Conservation (phyloP, 2,888 invertebrate species). For the Drosophila subquinaria region DNA sequence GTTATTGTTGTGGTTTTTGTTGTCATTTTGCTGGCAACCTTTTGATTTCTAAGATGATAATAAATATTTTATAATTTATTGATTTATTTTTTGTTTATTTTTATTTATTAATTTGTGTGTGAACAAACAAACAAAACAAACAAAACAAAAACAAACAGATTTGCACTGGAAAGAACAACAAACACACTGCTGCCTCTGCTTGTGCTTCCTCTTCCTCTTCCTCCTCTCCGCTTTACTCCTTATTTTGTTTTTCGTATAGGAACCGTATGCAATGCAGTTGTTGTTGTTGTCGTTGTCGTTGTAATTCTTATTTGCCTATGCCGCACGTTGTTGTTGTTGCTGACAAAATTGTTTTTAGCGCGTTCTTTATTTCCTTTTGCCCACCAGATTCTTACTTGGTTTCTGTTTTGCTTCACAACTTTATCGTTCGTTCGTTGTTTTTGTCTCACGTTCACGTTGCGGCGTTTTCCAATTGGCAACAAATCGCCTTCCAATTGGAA, state of each 20-base stretch:
- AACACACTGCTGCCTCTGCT: constrained; percentile 11
- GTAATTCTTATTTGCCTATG: constrained; percentile 46
- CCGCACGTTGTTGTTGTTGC: constrained; percentile 20
- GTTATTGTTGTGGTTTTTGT: constrained; percentile 30
- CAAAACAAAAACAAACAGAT: constrained; percentile 52
- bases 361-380: constrained; percentile 35
- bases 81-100: constrained; percentile 9
- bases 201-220: constrained; percentile 4
- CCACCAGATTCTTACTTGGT: constrained; percentile 22
- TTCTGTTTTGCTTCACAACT: constrained; percentile 46
- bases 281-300: constrained; percentile 39
- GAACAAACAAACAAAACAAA: constrained; percentile 34
- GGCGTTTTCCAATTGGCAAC: constrained; percentile 54
- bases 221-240: constrained; percentile 1
- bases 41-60: constrained; percentile 19
- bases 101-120: constrained; percentile 1
- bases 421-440: constrained; percentile 48
- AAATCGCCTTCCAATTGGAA: constrained; percentile 48
- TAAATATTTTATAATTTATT: constrained; percentile 8
- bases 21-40: constrained; percentile 49
- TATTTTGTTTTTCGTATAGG: constrained; percentile 44
- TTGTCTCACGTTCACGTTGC: constrained; percentile 38
- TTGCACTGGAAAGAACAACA: constrained; percentile 36
- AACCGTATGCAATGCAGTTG: constrained; percentile 56
- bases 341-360: constrained; percentile 47